A percentile compares a stretch with the other conserved stretches of the same genome.
Conservation (phyloP, 1,140 invertebrate genomes). For the Pygmarrhopalites habei region DNA sequence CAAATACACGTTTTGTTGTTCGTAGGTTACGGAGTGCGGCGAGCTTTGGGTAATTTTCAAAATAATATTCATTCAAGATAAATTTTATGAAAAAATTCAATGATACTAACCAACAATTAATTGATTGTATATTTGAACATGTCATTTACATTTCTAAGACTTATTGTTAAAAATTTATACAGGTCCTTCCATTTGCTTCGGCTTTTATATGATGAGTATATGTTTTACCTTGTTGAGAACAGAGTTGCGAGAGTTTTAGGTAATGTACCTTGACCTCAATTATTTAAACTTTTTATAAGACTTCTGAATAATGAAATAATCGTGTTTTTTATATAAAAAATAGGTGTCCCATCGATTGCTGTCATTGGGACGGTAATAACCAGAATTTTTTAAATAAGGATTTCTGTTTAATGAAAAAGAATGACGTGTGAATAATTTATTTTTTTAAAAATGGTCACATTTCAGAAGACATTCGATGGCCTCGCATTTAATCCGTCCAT, state of each 20-base stretch:
- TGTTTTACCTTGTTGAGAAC: conserved; percentile 97
- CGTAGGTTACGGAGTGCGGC: conserved; percentile 90
- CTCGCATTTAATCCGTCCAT: neutral
- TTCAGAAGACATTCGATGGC: neutral
- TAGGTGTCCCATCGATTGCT: conserved; percentile 82
- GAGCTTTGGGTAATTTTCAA: conserved; percentile 95
- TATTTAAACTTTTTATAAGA: too few species aligned
- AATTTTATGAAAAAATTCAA: too few species aligned
- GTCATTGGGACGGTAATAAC: conserved; percentile 66
- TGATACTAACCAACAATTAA: too few species aligned
- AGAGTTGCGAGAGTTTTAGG: too few species aligned
- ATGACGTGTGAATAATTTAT: neutral
- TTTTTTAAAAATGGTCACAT: neutral
- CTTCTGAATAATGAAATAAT: too few species aligned
- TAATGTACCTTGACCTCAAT: too few species aligned
- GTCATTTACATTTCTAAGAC: too few species aligned
- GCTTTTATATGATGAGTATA: conserved; percentile 96
- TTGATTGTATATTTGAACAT: too few species aligned
- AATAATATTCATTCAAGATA: too few species aligned
- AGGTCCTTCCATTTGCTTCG: conserved; percentile 99
- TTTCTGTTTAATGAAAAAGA: neutral
- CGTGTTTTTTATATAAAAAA: too few species aligned
- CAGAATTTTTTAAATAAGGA: neutral
- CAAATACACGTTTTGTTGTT: too few species aligned
- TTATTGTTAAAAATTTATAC: too few species aligned